Evolutionary conservation across 1,140 invertebrate genomes (phyloP).

Genomic region (Megathymus violae): DNA sequence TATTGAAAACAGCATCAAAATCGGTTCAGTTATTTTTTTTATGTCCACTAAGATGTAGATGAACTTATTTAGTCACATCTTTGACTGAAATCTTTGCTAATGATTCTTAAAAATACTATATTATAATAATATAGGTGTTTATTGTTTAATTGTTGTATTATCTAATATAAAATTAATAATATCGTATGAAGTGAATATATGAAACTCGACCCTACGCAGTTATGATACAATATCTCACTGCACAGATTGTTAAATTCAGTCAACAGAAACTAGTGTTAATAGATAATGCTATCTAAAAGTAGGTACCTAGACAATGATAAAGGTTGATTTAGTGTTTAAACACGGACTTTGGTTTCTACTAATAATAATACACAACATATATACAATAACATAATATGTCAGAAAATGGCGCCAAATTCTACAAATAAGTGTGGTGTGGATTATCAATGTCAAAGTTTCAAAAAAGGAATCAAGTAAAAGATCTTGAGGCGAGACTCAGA

Average conservation of each 20-base stretch:
- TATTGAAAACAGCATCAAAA: too few relatives aligned
- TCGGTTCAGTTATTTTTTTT: too few relatives aligned
- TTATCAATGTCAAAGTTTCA: constrained; percentile 27
- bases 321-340: constrained; percentile 42
- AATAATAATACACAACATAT: too few relatives aligned
- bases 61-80: too few relatives aligned
- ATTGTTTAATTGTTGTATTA: too few relatives aligned
- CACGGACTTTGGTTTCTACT: constrained; percentile 39
- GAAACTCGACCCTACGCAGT: neutral
- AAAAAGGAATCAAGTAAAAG: constrained; percentile 24
- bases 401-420: constrained; percentile 8
- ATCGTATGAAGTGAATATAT: too few relatives aligned
- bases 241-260: constrained; percentile 14
- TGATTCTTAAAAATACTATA: too few relatives aligned
- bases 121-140: too few relatives aligned
- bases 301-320: constrained; percentile 43
- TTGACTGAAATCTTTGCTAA: too few relatives aligned
- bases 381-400: neutral
- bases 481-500: constrained; percentile 9
- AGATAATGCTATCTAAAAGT: constrained; percentile 43
- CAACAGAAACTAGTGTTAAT: constrained; percentile 21
- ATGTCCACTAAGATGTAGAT: too few relatives aligned
- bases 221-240: neutral
- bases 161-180: too few relatives aligned
- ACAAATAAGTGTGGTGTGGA: neutral